Percentiles rank a stretch among this genome's conserved stretches.
Conservation (phyloP, 1,140 invertebrate genomes). For the Tetramorium simillimum region DNA sequence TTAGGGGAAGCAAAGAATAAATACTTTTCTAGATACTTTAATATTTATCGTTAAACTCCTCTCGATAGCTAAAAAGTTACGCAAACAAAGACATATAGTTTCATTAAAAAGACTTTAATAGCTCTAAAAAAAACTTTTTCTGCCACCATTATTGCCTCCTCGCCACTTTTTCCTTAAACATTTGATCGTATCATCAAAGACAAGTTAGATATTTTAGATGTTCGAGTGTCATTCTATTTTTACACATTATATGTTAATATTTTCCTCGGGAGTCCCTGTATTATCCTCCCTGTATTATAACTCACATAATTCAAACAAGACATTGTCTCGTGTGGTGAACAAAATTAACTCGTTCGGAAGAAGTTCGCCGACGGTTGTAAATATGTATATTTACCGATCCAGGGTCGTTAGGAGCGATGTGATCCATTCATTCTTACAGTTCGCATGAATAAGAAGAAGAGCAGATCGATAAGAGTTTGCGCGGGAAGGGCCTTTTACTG, state of each 20-base stretch:
- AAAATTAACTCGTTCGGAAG: slow-evolving; percentile 38
- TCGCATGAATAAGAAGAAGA: slow-evolving; percentile 50
- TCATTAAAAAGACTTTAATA: no score
- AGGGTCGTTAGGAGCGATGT: slow-evolving; percentile 29
- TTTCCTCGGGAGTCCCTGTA: background rate
- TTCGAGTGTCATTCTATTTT: background rate
- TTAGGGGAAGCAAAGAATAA: background rate
- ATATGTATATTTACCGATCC: slow-evolving; percentile 52
- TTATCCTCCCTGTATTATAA: background rate
- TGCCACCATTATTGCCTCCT: no score
- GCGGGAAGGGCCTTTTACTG: slow-evolving; percentile 35
- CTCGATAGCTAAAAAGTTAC: no score
- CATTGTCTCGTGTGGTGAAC: background rate
- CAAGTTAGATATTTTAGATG: no score
- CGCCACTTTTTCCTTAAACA: no score
- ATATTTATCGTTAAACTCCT: no score
- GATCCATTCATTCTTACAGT: slow-evolving; percentile 35
- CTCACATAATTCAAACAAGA: background rate
- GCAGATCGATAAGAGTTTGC: slow-evolving; percentile 49
- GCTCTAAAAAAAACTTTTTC: no score
- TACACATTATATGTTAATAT: background rate
- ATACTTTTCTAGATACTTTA: background rate
- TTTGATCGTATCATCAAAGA: no score
- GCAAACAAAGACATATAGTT: no score
- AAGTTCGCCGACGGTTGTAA: slow-evolving; percentile 25